Evolutionary conservation across 2,797 vertebrate genomes (phyloP), one percentile per base, ranked within the genome.

Genomic region (Agapornis canus): DNA sequence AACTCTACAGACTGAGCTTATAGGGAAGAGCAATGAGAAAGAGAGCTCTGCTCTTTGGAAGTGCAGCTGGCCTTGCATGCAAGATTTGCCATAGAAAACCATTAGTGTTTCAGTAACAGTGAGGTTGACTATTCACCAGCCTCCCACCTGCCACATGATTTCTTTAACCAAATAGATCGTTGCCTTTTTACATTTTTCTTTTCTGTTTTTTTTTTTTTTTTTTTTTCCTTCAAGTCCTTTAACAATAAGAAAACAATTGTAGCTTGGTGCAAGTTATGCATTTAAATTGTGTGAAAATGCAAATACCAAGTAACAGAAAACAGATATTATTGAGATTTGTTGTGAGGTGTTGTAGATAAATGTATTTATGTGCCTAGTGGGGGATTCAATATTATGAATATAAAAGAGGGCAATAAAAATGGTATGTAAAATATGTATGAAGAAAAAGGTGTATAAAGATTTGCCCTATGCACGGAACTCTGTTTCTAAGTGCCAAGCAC

Each of bases 401-500:
- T 98, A 98, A 97, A 97, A 98, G 97, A 98, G 98, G 98, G 98
- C 97, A 98, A 98, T 98, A 97, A 97, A 97, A 98, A 97, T 96
- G 96, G 89, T 98, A 97, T 98, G 98, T 98, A 98, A 98, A 98
- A 98, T 98, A 98, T 97, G 98, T 98, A 98, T 98, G 98, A 98
- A 98, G 98, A 97, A 97, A 96, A 98, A 98, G 97, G 97, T 99
- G 97, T 98, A 98, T 97, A 97, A 98, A 98, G 98, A 97, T 98
- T 98, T 98, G 97, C 97, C 98, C 98, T 97, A 97, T 83, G 97
- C 97, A 97, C 96, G 97, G 97, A 98, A 98, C 98, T 99, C 98
- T 99, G 99, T 98, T 98, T 99, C 99, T 98, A 98, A 97, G 99
- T 99, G 99, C 99, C 98, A 99, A 99, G 99, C 98, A 99, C 99